Conservation (phyloP, 2,888 invertebrate genomes). For the Athalia circularis region DNA sequence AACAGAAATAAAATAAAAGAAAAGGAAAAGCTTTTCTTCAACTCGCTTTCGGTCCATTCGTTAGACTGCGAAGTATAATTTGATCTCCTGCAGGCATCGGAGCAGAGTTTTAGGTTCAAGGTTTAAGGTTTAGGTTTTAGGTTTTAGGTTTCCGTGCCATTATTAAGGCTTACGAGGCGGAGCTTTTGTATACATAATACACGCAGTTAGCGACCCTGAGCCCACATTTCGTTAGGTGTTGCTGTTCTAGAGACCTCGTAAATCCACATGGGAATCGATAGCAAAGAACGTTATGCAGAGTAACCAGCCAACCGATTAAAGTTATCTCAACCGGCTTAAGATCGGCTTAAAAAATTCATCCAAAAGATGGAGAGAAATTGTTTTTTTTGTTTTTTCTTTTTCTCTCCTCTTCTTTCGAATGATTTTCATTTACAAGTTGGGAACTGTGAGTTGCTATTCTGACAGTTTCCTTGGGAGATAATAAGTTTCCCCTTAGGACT, state of each 20-base stretch:
- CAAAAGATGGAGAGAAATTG: background rate
- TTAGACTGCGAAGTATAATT: constrained; percentile 26
- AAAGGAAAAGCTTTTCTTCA: too few species aligned
- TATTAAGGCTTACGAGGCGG: constrained; percentile 21
- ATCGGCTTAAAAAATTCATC: too few species aligned
- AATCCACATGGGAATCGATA: background rate
- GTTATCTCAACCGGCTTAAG: too few species aligned
- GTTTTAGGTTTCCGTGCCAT: constrained; percentile 19
- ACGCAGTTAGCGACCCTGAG: constrained; percentile 20
- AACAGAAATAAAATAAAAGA: too few species aligned
- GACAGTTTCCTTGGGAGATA: background rate
- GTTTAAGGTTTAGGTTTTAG: constrained; percentile 14
- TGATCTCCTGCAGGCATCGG: background rate
- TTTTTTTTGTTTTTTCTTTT: constrained; percentile 1
- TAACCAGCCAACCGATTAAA: too few species aligned
- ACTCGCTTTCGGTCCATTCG: background rate
- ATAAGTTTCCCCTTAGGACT: background rate
- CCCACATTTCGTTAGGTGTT: constrained; percentile 2
- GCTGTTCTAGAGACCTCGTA: too few species aligned
- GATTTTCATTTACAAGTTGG: background rate
- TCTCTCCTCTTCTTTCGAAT: background rate
- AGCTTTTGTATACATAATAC: constrained; percentile 23
- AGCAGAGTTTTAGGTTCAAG: background rate
- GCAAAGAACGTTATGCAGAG: background rate
- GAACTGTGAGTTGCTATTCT: background rate